Evolutionary conservation across 1,140 invertebrate genomes (phyloP).

Genomic region (Onthophagus taurus): DNA sequence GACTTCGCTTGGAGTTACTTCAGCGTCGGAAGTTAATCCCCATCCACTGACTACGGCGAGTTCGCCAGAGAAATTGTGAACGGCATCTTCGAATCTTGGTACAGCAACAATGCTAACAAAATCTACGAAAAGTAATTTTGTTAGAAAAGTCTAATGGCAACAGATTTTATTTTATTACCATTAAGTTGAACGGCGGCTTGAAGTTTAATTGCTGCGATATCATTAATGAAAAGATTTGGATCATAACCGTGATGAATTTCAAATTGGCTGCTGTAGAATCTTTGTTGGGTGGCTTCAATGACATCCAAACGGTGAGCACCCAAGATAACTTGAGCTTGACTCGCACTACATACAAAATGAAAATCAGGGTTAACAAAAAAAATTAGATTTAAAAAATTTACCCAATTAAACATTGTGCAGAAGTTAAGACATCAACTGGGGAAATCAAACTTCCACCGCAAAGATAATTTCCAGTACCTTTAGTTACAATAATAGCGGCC

Average conservation of each 20-base stretch:
- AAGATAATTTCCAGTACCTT: constrained; percentile 32
- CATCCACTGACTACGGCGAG: constrained; percentile 38
- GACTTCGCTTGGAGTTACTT: constrained; percentile 25
- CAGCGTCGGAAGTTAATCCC: constrained; percentile 35
- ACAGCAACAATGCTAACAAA: constrained; percentile 38
- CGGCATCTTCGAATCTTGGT: constrained; percentile 34
- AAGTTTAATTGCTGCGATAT: neutral
- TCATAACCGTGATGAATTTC: neutral
- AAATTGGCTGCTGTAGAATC: neutral
- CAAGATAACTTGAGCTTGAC: too few relatives aligned
- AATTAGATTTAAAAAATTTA: constrained; percentile 5
- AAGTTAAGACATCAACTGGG: constrained; percentile 51
- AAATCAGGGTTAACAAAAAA: too few relatives aligned
- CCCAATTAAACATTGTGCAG: constrained; percentile 46
- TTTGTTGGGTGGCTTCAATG: neutral
- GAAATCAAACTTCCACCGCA: constrained; percentile 61
- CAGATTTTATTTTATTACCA: neutral
- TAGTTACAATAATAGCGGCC: constrained; percentile 9
- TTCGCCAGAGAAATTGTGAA: constrained; percentile 34
- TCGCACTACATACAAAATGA: too few relatives aligned
- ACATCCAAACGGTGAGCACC: too few relatives aligned
- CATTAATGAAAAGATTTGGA: neutral
- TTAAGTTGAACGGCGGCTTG: neutral
- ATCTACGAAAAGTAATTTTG: constrained; percentile 32
- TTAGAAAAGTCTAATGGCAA: neutral